Percentiles rank a stretch among this genome's conserved stretches.
These are phyloP conservation scores for Tetraodon nigroviridis DNA, from an alignment of 2,113 vertebrate genomes.

Conservation along the genomic window DNA sequence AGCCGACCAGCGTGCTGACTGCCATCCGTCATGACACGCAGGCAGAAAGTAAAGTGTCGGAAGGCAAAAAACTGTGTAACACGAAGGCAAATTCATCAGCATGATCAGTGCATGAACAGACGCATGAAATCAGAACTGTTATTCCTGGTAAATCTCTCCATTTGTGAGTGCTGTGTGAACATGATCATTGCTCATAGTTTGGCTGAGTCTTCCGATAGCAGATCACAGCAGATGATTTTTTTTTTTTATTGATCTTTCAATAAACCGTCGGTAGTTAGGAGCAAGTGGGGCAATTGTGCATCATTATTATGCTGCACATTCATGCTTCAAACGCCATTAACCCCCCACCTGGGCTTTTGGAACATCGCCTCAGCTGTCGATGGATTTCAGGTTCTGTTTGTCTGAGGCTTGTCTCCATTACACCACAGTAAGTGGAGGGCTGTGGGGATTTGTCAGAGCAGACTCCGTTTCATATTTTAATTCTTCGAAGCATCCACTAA, in stretches of 20 bases:
- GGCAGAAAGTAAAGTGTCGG: too few species aligned
- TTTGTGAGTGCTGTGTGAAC: not conserved
- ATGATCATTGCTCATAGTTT: constrained; percentile 18
- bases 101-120: too few species aligned
- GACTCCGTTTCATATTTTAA: too few species aligned
- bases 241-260: constrained; percentile 30
- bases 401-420: not conserved
- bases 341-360: constrained; percentile 1
- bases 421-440: too few species aligned
- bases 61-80: too few species aligned
- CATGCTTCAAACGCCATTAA: not conserved
- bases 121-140: too few species aligned
- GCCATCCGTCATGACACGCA: too few species aligned
- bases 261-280: constrained; percentile 11
- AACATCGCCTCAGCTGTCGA: not conserved
- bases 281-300: constrained; percentile 9
- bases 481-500: too few species aligned
- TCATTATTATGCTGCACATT: constrained; percentile 3
- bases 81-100: too few species aligned
- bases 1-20: too few species aligned
- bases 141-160: not conserved
- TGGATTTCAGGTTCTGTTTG: not conserved
- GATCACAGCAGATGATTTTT: constrained; percentile 20
- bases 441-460: not conserved
- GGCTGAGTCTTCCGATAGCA: constrained; percentile 15